Conservation (phyloP, 2,113 vertebrate genomes). For the Brachirus orientalis region DNA sequence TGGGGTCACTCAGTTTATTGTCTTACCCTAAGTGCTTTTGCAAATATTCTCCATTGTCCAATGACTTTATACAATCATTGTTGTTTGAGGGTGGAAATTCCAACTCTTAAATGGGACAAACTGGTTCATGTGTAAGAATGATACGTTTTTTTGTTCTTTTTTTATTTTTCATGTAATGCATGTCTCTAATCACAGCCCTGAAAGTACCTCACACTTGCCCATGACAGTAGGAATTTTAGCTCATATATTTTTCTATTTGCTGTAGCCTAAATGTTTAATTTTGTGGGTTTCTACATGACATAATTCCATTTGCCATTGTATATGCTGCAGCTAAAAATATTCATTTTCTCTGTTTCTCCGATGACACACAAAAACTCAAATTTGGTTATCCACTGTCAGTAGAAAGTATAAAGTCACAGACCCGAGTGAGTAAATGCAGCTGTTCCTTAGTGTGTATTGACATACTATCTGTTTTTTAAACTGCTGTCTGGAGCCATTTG, state of each 20-base stretch:
- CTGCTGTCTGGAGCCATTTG: constrained; percentile 55
- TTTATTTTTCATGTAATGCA: background rate
- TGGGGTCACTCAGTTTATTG: constrained; percentile 20
- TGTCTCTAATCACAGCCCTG: constrained; percentile 13
- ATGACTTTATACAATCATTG: constrained; percentile 36
- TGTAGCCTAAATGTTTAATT: constrained; percentile 69
- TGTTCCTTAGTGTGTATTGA: constrained; percentile 45
- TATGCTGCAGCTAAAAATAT: constrained; percentile 67
- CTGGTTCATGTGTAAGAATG: constrained; percentile 3
- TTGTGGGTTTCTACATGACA: constrained; percentile 59
- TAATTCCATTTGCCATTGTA: constrained; percentile 30
- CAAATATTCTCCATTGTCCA: constrained; percentile 47
- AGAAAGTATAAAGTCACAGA: constrained; percentile 49
- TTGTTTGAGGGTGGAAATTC: constrained; percentile 41
- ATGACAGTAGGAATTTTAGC: constrained; percentile 18
- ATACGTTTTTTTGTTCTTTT: constrained; percentile 8
- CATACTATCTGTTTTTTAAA: constrained; percentile 63
- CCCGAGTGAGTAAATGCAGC: constrained; percentile 43
- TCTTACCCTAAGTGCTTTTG: constrained; percentile 39
- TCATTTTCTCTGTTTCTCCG: constrained; percentile 44
- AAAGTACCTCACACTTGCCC: constrained; percentile 3
- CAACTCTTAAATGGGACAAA: constrained; percentile 8
- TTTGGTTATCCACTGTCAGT: constrained; percentile 31
- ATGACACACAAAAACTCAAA: constrained; percentile 43
- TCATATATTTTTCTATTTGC: constrained; percentile 39